Base-by-base conservation (phyloP, 2,888 invertebrate genomes). In the Sceliomorpha sp. region DNA sequence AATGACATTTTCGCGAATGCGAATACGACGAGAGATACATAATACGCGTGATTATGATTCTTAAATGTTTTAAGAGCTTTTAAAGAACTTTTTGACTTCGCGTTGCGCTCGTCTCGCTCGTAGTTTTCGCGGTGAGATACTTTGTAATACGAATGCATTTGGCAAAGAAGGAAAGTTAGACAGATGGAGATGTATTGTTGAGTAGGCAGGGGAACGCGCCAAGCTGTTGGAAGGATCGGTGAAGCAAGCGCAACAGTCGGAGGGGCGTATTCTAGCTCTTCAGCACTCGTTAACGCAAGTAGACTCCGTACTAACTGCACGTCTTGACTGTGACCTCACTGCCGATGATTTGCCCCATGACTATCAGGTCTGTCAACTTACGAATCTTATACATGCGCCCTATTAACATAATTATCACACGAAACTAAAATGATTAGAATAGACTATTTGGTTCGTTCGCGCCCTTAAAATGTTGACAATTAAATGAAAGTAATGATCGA, bases 331-430 rank as follows among this genome's bases (percentile, higher is more conserved):
- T 81, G 95, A 95, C 88, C 91, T 95, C 70, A 92, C 94, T 66
- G 93, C 94, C 70, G 93, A 93, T 83, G 95, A 95, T 89, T 90
- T 95, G 77, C 95, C 95, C 26, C 93, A 94, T 79, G 94, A 95
- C 81, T 91, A 92, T 76, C 92, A 93, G 90, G 92, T 92, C 85
- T 81, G 87, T 83, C 67, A 34, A 55, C 13, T 50, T 45, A 10
- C 56, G 44, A 53, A 51, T 62, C 32, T 58, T 40, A 39, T 39
- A 10, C 13, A 26, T 27, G 9, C 9, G 26, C 26, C 15, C n/a
- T 13, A 51, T 60, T 62, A 32, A 53, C 32, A 13, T 34, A 9
- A 29, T 42, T 51, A n/a, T n/a, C n/a, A n/a, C n/a, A n/a, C n/a
- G n/a, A n/a, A n/a, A n/a, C n/a, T n/a, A n/a, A n/a, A n/a, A n/a